Conservation (phyloP, 2,113 vertebrate species). For the Pelvicachromis taeniatus region DNA sequence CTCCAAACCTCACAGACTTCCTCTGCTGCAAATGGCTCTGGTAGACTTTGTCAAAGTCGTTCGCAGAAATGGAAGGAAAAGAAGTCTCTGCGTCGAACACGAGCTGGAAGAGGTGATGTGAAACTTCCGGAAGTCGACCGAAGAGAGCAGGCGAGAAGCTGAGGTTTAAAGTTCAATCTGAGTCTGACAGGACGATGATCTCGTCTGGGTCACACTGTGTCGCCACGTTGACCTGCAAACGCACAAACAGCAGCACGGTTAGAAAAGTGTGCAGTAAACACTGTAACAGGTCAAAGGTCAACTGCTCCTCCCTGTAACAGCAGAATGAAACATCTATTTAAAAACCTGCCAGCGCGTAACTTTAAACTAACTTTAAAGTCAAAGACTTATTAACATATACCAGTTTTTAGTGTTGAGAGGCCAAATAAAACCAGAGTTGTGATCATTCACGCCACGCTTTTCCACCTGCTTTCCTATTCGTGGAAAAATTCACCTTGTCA, state of each 20-base stretch:
- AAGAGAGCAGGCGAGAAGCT: not conserved
- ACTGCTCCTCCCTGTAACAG: not conserved
- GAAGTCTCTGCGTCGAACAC: not conserved
- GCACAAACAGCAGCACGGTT: not conserved
- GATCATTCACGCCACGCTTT: fast-evolving
- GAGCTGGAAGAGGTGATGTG: not conserved
- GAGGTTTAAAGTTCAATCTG: constrained; percentile 66
- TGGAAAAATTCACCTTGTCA: not conserved
- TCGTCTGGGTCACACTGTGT: constrained; percentile 87
- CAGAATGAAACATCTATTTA: not conserved
- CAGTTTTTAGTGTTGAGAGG: not conserved
- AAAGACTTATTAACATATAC: too few species aligned
- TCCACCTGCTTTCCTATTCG: not conserved
- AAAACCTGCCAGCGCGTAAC: fast-evolving
- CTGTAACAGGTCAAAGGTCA: not conserved
- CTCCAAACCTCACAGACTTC: not conserved
- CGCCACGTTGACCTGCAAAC: constrained; percentile 78
- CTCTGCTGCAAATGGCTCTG: not conserved
- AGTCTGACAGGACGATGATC: constrained; percentile 86
- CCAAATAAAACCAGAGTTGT: not conserved
- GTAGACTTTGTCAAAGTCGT: not conserved
- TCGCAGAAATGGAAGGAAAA: fast-evolving
- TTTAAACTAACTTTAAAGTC: too few species aligned
- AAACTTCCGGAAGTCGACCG: not conserved
- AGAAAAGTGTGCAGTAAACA: not conserved